These are phyloP conservation scores for Apogon talboti DNA, from an alignment of 2,797 vertebrate species.

Conservation along the genomic window DNA sequence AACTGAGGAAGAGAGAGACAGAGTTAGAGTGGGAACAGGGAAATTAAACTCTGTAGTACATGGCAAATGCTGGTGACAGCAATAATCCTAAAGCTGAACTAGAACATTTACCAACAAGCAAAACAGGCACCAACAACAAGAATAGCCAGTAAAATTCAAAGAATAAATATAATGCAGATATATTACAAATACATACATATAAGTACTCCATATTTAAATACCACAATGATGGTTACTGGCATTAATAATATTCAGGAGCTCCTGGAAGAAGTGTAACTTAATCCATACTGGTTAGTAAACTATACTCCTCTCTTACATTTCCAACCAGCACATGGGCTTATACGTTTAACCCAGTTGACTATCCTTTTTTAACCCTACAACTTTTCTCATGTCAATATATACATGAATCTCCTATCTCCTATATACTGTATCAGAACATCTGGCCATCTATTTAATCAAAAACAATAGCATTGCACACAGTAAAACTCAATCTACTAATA, in stretches of 20 bases:
- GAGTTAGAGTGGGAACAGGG: conserved; percentile 27
- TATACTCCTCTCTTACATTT: conserved; percentile 15
- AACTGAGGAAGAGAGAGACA: conserved; percentile 22
- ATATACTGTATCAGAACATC: neutral
- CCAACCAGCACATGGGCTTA: conserved; percentile 2
- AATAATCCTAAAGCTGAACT: neutral
- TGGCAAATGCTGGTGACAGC: neutral
- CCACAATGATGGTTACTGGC: conserved; percentile 18
- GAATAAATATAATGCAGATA: conserved; percentile 3
- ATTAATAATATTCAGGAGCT: conserved; percentile 39
- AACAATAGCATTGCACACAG: no score
- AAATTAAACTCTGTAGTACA: neutral
- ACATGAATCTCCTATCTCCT: neutral
- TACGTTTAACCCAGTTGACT: neutral
- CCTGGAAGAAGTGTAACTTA: conserved; percentile 34
- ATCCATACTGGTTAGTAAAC: conserved; percentile 29
- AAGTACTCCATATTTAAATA: conserved; percentile 37
- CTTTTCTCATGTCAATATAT: neutral
- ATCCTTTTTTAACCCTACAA: neutral
- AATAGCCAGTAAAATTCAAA: neutral
- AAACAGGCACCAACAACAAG: neutral
- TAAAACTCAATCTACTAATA: no score
- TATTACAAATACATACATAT: conserved; percentile 24
- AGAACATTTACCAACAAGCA: neutral
- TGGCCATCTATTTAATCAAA: no score